Evolutionary conservation across 2,113 vertebrate genomes (phyloP), one percentile per base, ranked within the genome.

Genomic region (Acanthochromis polyacanthus): DNA sequence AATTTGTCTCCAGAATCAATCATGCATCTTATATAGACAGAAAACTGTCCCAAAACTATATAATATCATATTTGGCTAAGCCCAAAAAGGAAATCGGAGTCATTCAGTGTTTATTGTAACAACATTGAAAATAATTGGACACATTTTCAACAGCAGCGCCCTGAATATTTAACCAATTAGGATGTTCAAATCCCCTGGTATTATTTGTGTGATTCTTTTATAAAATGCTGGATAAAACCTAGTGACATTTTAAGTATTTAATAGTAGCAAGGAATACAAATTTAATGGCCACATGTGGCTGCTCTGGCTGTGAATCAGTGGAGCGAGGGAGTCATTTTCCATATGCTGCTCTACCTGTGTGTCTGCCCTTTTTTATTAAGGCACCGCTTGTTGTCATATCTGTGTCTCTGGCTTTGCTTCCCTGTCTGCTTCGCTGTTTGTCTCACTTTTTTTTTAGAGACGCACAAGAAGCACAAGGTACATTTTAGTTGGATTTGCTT

Each of bases 321-420:
- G 12, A 46, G 30, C 20, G 32, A 53, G 16, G 17, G 32, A 66
- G 16, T 19, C 0, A 11, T 78, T 65, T 71, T 69, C 63, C 61
- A 71, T 74, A 58, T 69, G 45, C 5, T 50, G 14, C 17, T 51
- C 22, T 75, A 14, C 38, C 22, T 68, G 32, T 10, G 32, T 48
- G 51, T 70, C 71, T 76, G 30, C 10, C 62, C 30, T 71, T 84
- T 84, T 65, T 76, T 25, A 62, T 59, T 63, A 66, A 38, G 40
- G 1, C 0, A 0, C 51, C 66, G 4, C 28, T 58, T 69, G 20
- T 70, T 61, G 60, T 67, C 43, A 28, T 70, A 25, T 82, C 30
- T 28, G 9, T 57, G 48, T 36, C 8, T 23, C n/a, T 67, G 52
- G 28, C 22, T 40, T 56, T 11, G 28, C 8, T 19, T 65, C 15